A percentile compares a stretch with the other conserved stretches of the same genome.
phyloP scores from a whole-genome alignment of 2,797 vertebrate species.

The Leptoclinus maculatus region DNA sequence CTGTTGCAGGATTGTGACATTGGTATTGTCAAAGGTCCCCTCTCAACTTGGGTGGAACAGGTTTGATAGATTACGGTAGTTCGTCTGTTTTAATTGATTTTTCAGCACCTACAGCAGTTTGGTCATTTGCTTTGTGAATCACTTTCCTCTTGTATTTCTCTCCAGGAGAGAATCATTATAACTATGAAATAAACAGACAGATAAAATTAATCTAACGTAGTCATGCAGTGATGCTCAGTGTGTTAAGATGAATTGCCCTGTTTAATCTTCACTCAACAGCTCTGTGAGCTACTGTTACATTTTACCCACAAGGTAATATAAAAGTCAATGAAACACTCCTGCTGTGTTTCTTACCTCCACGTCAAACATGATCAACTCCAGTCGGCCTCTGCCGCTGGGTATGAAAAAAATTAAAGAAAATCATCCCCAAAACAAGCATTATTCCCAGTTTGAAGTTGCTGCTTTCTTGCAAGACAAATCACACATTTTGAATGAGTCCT shows the following conservation, averaged over 20 bases:
- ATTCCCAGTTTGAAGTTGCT: neutral
- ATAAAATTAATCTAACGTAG: neutral
- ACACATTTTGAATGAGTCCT: neutral
- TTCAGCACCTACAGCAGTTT: neutral
- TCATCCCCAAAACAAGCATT: neutral
- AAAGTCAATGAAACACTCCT: neutral
- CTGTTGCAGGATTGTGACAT: neutral
- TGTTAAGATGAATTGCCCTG: neutral
- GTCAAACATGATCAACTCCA: slow-evolving; percentile 2
- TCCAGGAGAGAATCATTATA: neutral
- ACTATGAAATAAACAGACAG: neutral
- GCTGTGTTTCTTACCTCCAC: neutral
- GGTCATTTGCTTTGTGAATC: neutral
- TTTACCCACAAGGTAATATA: neutral
- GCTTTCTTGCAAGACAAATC: neutral
- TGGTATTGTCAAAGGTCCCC: neutral
- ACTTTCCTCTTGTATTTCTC: slow-evolving; percentile 3
- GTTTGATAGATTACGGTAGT: slow-evolving; percentile 17
- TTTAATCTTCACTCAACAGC: neutral
- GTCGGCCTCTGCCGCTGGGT: neutral
- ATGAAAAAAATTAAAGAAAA: neutral
- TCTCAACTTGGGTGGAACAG: slow-evolving; percentile 11
- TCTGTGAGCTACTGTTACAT: neutral
- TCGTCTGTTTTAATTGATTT: slow-evolving; percentile 15
- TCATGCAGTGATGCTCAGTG: neutral